These are phyloP conservation scores for Lycaon pictus DNA, from an alignment of 2,113 vertebrate genomes.

Conservation along the genomic window DNA sequence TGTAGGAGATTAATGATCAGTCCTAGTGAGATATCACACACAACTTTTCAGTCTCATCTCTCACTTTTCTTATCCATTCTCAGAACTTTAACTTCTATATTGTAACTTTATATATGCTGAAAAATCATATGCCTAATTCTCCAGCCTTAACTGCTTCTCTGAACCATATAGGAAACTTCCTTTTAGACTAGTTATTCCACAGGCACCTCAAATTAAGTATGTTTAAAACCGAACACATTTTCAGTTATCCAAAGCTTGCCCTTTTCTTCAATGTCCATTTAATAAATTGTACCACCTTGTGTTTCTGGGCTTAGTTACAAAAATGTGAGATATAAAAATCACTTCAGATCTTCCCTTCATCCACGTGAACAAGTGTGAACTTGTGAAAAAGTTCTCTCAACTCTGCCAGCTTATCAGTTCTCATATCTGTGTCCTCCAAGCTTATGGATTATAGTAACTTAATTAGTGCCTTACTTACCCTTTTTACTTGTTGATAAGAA, in stretches of 20 bases:
- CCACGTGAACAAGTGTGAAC: background rate
- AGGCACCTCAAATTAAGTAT: background rate
- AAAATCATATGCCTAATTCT: background rate
- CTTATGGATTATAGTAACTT: background rate
- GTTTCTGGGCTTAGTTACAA: background rate
- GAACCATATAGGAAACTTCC: background rate
- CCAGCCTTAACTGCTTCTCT: background rate
- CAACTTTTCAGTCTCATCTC: background rate
- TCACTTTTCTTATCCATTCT: background rate
- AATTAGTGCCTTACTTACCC: background rate
- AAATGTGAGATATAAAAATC: background rate
- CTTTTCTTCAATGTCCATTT: background rate
- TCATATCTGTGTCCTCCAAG: background rate
- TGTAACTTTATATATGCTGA: background rate
- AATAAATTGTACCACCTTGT: background rate
- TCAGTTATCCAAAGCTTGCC: background rate
- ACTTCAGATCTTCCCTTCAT: background rate
- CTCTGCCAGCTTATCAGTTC: background rate
- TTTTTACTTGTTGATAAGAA: background rate
- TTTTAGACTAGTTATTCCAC: background rate
- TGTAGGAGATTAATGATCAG: background rate
- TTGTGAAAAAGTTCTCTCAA: background rate
- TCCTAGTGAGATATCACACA: background rate
- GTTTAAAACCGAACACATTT: background rate
- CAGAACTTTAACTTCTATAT: background rate